phyloP scores from a whole-genome alignment of 2,888 invertebrate genomes.

The Polydesmus complanatus region DNA sequence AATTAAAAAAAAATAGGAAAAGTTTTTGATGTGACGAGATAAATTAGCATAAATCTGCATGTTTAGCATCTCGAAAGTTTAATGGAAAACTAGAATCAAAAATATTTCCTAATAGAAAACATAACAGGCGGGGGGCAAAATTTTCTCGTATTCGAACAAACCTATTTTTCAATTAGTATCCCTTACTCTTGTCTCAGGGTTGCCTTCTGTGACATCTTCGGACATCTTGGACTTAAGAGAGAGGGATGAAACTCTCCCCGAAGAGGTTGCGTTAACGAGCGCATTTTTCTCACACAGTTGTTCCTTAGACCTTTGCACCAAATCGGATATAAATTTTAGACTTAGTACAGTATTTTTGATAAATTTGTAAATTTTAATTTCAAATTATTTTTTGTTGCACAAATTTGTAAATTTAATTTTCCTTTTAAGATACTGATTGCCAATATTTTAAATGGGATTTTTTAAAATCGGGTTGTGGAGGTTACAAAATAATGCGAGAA shows the following conservation, averaged over 20 bases:
- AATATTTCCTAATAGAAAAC: too few relatives aligned
- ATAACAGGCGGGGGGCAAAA: too few relatives aligned
- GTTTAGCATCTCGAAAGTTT: too few relatives aligned
- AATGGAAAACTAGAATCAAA: too few relatives aligned
- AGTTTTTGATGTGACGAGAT: too few relatives aligned
- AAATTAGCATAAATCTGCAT: too few relatives aligned
- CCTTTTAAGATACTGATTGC: too few relatives aligned
- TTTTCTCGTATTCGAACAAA: not conserved
- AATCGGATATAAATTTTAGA: not conserved
- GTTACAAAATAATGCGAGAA: too few relatives aligned
- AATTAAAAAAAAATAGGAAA: too few relatives aligned
- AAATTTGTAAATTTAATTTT: too few relatives aligned
- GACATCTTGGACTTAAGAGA: slow-evolving; percentile 16
- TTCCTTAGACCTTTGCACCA: not conserved
- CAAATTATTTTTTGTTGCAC: not conserved
- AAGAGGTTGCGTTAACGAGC: slow-evolving; percentile 16
- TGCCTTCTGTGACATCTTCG: slow-evolving; percentile 19
- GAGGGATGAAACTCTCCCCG: slow-evolving; percentile 14
- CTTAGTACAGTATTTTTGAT: not conserved
- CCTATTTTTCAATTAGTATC: slow-evolving; percentile 18
- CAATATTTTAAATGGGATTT: too few relatives aligned
- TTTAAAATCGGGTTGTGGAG: too few relatives aligned
- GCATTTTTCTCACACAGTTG: not conserved
- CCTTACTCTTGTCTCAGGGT: slow-evolving; percentile 21
- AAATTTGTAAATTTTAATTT: not conserved